Evolutionary conservation across 1,140 invertebrate species (phyloP).

Genomic region (Drosophila malerkotliana): DNA sequence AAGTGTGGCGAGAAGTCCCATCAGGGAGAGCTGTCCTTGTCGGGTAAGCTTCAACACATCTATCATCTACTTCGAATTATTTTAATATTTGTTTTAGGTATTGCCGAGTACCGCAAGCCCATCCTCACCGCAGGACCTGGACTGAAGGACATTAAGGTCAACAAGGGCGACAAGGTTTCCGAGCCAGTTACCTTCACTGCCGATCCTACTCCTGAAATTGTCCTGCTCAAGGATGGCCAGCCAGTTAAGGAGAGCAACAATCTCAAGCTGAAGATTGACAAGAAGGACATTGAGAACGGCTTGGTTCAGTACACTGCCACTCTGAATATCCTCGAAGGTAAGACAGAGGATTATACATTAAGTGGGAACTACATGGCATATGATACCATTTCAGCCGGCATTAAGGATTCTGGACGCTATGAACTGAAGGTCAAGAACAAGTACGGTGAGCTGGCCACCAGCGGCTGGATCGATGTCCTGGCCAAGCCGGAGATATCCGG

Average conservation of each 20-base stretch:
- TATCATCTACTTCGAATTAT: not conserved
- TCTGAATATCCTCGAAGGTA: slow-evolving; percentile 88
- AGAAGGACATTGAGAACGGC: slow-evolving; percentile 89
- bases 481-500: slow-evolving; percentile 90
- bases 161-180: slow-evolving; percentile 89
- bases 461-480: slow-evolving; percentile 89
- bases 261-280: slow-evolving; percentile 85
- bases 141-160: slow-evolving; percentile 85
- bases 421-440: slow-evolving; percentile 91
- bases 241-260: slow-evolving; percentile 83
- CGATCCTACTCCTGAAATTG: slow-evolving; percentile 88
- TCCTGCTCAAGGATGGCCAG: slow-evolving; percentile 85
- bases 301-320: slow-evolving; percentile 90
- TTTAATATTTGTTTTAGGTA: slow-evolving; percentile 84
- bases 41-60: slow-evolving; percentile 84
- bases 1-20: slow-evolving; percentile 89
- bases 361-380: no score
- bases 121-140: slow-evolving; percentile 87
- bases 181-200: slow-evolving; percentile 91
- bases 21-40: slow-evolving; percentile 89
- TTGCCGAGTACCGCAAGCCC: slow-evolving; percentile 90
- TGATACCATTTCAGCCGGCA: slow-evolving; percentile 84
- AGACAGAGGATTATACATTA: not conserved
- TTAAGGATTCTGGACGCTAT: slow-evolving; percentile 92
- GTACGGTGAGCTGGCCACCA: slow-evolving; percentile 89